phyloP scores from a whole-genome alignment of 1,140 invertebrate species.

The Colletes latitarsis region DNA sequence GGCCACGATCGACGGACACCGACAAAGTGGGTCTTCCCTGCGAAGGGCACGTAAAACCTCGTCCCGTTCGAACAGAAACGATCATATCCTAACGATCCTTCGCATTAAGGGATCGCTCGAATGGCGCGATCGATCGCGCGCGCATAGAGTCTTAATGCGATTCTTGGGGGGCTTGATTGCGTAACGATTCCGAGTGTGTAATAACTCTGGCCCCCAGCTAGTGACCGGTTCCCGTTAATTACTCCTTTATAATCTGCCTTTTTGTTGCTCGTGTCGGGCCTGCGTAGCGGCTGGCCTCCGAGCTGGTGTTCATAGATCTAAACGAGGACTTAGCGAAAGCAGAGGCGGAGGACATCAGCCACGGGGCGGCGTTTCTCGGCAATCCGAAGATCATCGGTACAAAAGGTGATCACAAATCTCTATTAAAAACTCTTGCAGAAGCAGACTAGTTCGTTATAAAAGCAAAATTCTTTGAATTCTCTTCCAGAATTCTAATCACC shows the following conservation, averaged over 20 bases:
- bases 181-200: slow-evolving; percentile 53
- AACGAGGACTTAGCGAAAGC: slow-evolving; percentile 83
- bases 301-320: slow-evolving; percentile 83
- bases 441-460: too few species aligned
- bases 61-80: slow-evolving; percentile 32
- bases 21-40: slow-evolving; percentile 8
- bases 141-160: slow-evolving; percentile 51
- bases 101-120: slow-evolving; percentile 62
- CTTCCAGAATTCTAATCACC: too few species aligned
- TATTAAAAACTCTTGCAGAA: too few species aligned
- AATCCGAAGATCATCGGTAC: slow-evolving; percentile 72
- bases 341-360: slow-evolving; percentile 83
- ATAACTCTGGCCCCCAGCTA: slow-evolving; percentile 41
- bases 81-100: slow-evolving; percentile 66
- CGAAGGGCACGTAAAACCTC: neutral
- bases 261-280: neutral
- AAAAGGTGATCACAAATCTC: slow-evolving; percentile 63
- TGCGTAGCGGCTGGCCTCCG: slow-evolving; percentile 81
- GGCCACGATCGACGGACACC: neutral
- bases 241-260: slow-evolving; percentile 30
- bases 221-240: slow-evolving; percentile 47
- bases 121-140: slow-evolving; percentile 54
- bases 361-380: slow-evolving; percentile 82
- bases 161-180: slow-evolving; percentile 51
- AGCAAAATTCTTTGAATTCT: too few species aligned